Conservation (phyloP, 2,797 vertebrate genomes). For the Premnoplex brunnescens region DNA sequence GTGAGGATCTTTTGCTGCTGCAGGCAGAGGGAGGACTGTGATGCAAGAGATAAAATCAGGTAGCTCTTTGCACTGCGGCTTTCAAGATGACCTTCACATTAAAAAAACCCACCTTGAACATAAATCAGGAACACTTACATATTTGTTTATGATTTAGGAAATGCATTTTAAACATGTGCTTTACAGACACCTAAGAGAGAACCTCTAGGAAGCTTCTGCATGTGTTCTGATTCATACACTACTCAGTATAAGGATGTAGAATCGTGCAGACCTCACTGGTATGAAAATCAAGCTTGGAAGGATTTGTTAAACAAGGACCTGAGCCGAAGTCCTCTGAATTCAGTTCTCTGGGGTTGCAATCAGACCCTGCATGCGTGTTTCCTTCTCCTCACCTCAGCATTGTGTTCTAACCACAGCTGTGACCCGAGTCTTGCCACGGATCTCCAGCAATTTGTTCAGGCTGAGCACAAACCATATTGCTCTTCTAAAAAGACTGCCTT, state of each 20-base stretch:
- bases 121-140: neutral
- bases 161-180: neutral
- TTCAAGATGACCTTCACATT: slow-evolving; percentile 29
- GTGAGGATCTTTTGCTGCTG: neutral
- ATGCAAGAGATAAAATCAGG: neutral
- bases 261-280: neutral
- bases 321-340: neutral
- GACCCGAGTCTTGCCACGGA: neutral
- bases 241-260: neutral
- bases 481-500: neutral
- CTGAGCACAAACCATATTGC: neutral
- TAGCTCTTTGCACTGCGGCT: neutral
- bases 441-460: neutral
- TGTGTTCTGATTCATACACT: neutral
- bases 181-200: neutral
- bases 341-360: neutral
- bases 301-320: neutral
- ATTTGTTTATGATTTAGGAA: slow-evolving; percentile 16
- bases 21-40: neutral
- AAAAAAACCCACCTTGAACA: neutral
- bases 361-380: neutral
- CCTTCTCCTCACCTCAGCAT: rapidly evolving
- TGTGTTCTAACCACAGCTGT: neutral
- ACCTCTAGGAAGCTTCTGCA: neutral
- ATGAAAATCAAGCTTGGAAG: neutral